Base-by-base conservation (phyloP, 2,797 vertebrate species). In the Gastrophryne carolinensis region DNA sequence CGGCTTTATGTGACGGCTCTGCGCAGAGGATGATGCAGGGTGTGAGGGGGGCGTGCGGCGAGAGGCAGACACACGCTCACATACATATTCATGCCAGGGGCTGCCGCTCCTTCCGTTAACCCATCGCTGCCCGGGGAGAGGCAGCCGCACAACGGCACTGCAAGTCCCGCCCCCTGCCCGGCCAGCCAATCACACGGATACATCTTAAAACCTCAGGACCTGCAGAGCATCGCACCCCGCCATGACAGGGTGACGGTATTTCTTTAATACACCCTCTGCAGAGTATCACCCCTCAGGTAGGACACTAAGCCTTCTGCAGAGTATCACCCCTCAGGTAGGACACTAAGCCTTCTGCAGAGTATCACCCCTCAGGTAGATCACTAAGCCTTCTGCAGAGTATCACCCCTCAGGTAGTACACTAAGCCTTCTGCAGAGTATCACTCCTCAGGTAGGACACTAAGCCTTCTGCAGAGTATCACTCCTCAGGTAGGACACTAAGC, bases 101-200 rank as follows among this genome's bases (percentile, higher is more conserved):
- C 56, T 21, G 39, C 3, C 23, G 32, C 54, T 1, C 58, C 74
- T 77, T 77, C 66, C 67, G 67, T 64, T 77, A 71, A 77, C 74
- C 27, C 50, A 8, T 23, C 11, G 1, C 23, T 27, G 6, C 19
- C 49, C 8, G 57, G n/a, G n/a, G n/a, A n/a, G n/a, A n/a, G n/a
- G n/a, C 5, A 5, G 34, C 3, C 12, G 13, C 3, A n/a, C 23
- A 21, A 58, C 17, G 5, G 24, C 19, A 24, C 39, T 47, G 7
- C 19, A 13, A n/a, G n/a, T n/a, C 21, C 5, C 17, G n/a, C 44
- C 7, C 26, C 41, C 41, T 3, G 19, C 15, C 15, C 49, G 29
- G 71, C 71, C n/a, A n/a, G n/a, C n/a, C n/a, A n/a, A n/a, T n/a
- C n/a, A n/a, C n/a, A n/a, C n/a, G n/a, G n/a, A n/a, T n/a, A n/a